These are phyloP conservation scores for Ephydatia muelleri DNA, from an alignment of 37 sponge, comb jelly and placozoan species.

Conservation along the genomic window DNA sequence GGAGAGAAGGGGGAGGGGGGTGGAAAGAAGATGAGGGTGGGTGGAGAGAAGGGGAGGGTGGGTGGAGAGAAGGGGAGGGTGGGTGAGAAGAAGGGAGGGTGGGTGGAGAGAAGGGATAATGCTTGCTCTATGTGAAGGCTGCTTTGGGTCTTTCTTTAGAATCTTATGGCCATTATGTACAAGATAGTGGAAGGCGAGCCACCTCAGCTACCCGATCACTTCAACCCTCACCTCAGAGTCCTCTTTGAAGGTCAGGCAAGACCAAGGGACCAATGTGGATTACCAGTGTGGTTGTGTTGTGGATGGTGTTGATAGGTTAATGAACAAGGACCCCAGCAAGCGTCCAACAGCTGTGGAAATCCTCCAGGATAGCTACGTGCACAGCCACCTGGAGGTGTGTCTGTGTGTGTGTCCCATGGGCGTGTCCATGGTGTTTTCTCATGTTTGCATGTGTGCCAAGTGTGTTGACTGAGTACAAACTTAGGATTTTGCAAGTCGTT, in stretches of 20 bases:
- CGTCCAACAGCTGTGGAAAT: conserved; percentile 87
- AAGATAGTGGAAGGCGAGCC: conserved; percentile 83
- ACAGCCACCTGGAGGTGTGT: conserved; percentile 74
- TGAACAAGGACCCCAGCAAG: conserved; percentile 81
- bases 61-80: no score
- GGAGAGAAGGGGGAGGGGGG: no score
- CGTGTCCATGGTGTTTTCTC: not conserved
- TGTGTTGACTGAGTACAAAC: no score
- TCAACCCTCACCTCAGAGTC: conserved; percentile 55
- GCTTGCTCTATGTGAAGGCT: not conserved
- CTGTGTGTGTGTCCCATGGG: not conserved
- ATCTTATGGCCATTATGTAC: conserved; percentile 86
- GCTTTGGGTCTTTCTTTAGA: conserved; percentile 33
- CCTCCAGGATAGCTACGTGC: conserved; percentile 75
- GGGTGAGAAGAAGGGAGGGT: no score
- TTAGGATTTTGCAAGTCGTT: no score
- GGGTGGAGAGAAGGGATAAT: not conserved
- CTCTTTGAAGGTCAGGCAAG: conserved; percentile 48
- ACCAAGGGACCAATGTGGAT: not conserved
- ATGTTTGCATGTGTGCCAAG: not conserved
- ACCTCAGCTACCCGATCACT: conserved; percentile 74
- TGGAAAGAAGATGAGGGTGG: no score
- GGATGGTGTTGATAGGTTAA: conserved; percentile 64
- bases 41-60: no score
- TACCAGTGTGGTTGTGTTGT: not conserved